Evolutionary conservation across 2,113 vertebrate genomes (phyloP).

Genomic region (Oriolus oriolus): DNA sequence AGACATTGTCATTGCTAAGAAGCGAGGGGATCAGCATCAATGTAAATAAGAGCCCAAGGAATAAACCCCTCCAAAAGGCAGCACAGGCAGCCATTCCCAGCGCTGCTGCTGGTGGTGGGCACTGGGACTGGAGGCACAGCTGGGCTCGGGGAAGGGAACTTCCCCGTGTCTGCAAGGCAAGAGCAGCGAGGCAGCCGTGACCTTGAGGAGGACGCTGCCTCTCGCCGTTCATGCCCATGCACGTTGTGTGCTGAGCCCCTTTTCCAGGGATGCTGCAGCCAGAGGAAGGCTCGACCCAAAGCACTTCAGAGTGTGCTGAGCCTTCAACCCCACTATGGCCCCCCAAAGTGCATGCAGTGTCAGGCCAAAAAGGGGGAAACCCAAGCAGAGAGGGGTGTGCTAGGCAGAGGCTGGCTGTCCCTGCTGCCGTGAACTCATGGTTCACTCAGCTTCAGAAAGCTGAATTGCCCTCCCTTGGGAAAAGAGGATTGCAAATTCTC

Average conservation of each 20-base stretch:
- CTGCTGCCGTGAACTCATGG: not conserved
- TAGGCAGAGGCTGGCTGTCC: not conserved
- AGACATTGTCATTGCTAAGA: not conserved
- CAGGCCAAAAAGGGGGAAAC: not conserved
- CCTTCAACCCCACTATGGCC: rapidly evolving
- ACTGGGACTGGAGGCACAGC: not conserved
- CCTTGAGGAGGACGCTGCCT: not conserved
- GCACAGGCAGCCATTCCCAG: not conserved
- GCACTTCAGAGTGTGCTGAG: not conserved
- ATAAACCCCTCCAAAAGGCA: not conserved
- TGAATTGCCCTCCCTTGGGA: not conserved
- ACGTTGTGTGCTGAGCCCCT: rapidly evolving
- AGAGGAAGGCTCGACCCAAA: not conserved
- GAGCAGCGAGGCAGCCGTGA: not conserved
- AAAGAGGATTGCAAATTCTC: not conserved
- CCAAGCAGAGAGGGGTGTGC: not conserved
- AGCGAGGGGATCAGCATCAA: not conserved
- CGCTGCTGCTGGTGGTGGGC: rapidly evolving
- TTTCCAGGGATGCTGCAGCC: not conserved
- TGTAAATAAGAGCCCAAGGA: not conserved
- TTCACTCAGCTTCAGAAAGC: not conserved
- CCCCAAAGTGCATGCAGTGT: not conserved
- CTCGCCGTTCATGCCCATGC: rapidly evolving
- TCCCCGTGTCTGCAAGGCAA: not conserved
- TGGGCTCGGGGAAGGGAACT: rapidly evolving